A percentile compares a stretch with the other conserved stretches of the same genome.
Evolutionary conservation across 2,888 invertebrate species (phyloP).

Genomic region (Balanococcus diminutus): DNA sequence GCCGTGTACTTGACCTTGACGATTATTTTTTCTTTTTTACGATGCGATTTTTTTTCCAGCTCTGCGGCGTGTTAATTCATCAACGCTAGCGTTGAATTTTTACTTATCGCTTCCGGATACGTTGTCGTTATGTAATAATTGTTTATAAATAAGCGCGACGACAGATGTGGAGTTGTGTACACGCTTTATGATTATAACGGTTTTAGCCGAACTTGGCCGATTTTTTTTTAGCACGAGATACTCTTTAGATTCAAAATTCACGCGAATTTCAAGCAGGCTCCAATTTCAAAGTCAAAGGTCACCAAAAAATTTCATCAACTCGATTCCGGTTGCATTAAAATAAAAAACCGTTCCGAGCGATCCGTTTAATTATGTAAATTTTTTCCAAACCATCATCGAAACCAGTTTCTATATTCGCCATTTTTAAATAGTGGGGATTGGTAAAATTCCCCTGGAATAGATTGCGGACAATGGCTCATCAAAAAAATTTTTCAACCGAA

Average conservation of each 20-base stretch:
- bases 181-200: neutral
- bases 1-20: constrained; percentile 1
- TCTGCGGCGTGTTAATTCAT: neutral
- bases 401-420: neutral
- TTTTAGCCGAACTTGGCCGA: neutral
- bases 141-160: constrained; percentile 24
- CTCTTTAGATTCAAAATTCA: no score
- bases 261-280: neutral
- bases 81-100: neutral
- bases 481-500: neutral
- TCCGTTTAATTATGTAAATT: constrained; percentile 24
- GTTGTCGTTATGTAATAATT: constrained; percentile 16
- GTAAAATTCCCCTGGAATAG: neutral
- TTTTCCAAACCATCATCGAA: neutral
- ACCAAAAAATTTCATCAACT: neutral
- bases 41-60: neutral
- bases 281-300: neutral
- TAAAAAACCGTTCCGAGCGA: neutral
- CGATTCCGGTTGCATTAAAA: neutral
- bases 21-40: neutral
- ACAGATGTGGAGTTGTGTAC: constrained; percentile 7
- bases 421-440: neutral
- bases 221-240: no score
- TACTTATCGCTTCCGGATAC: constrained; percentile 23
- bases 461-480: neutral